A percentile compares a stretch with the other conserved stretches of the same genome.
These are phyloP conservation scores for Spinibarbus caldwelli DNA, from an alignment of 2,797 vertebrate genomes.

Conservation along the genomic window DNA sequence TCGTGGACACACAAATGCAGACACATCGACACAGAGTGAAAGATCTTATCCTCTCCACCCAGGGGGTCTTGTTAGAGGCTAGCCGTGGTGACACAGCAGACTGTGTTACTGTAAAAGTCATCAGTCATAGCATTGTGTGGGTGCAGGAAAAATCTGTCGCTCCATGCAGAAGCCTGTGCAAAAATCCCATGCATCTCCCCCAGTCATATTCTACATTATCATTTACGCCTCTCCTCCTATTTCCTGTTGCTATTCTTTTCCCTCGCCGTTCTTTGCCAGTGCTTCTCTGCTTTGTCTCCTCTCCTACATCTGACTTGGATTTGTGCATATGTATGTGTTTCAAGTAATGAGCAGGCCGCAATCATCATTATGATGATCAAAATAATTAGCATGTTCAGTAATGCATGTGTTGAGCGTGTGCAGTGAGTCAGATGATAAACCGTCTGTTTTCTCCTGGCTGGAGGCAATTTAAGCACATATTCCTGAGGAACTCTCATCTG, in stretches of 20 bases:
- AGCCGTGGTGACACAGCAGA: conserved; percentile 42
- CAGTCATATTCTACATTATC: conserved; percentile 6
- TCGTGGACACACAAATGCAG: conserved; percentile 6
- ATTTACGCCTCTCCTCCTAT: conserved; percentile 21
- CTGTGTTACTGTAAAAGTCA: conserved; percentile 47
- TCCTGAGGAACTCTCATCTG: conserved; percentile 21
- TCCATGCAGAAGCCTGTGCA: conserved; percentile 14
- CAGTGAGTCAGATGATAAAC: conserved; percentile 29
- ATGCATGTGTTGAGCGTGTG: conserved; percentile 30
- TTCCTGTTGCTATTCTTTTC: conserved; percentile 20
- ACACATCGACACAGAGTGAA: conserved; percentile 17
- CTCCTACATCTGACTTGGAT: not conserved
- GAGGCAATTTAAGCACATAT: conserved; percentile 36
- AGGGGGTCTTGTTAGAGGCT: conserved; percentile 54
- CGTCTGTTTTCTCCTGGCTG: conserved; percentile 6
- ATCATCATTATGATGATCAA: conserved; percentile 38
- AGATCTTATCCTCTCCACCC: conserved; percentile 43
- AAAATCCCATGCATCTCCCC: conserved; percentile 23
- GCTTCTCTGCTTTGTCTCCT: conserved; percentile 7
- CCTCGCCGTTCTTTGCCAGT: not conserved
- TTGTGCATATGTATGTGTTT: not conserved
- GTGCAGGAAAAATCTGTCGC: conserved; percentile 31
- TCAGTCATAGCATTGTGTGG: conserved; percentile 45
- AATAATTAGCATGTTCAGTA: conserved; percentile 46
- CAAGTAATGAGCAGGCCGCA: not conserved